Percentiles rank a stretch among this genome's conserved stretches.
Conservation (phyloP, 2,797 vertebrate genomes). For the Lithobates sylvaticus region DNA sequence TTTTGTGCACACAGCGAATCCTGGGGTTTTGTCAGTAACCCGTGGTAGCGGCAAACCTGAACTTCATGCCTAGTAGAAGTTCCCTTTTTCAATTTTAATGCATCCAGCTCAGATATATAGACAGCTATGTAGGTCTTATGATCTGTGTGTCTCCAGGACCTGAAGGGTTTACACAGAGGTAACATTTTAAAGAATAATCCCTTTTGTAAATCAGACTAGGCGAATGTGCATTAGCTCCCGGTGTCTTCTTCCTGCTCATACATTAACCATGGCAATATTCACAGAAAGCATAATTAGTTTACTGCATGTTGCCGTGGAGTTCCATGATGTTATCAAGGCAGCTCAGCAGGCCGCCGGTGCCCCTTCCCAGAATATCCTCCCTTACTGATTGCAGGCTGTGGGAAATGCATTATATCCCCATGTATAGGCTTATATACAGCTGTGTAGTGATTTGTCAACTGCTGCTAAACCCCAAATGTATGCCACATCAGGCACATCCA, state of each 20-base stretch:
- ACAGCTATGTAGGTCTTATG: background rate
- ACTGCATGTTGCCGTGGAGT: background rate
- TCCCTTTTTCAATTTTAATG: too few species aligned
- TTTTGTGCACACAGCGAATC: too few species aligned
- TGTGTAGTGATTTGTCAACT: background rate
- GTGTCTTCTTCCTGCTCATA: background rate
- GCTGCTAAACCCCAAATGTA: background rate
- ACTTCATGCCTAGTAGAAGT: too few species aligned
- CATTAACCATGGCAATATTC: background rate
- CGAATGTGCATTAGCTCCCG: too few species aligned
- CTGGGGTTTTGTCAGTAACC: too few species aligned
- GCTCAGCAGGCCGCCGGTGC: background rate
- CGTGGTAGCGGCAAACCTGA: too few species aligned
- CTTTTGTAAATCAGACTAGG: too few species aligned
- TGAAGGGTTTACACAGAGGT: too few species aligned
- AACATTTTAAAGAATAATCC: too few species aligned
- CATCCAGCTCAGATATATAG: background rate
- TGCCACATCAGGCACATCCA: background rate
- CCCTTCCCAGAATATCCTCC: slow-evolving; percentile 2
- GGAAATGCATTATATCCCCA: background rate
- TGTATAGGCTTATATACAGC: background rate
- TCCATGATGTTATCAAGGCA: background rate
- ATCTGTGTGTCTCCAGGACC: too few species aligned
- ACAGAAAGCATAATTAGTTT: background rate
- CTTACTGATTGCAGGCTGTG: background rate